These are phyloP conservation scores for Lasiurus cinereus DNA, from an alignment of 2,113 vertebrate species.

Conservation along the genomic window DNA sequence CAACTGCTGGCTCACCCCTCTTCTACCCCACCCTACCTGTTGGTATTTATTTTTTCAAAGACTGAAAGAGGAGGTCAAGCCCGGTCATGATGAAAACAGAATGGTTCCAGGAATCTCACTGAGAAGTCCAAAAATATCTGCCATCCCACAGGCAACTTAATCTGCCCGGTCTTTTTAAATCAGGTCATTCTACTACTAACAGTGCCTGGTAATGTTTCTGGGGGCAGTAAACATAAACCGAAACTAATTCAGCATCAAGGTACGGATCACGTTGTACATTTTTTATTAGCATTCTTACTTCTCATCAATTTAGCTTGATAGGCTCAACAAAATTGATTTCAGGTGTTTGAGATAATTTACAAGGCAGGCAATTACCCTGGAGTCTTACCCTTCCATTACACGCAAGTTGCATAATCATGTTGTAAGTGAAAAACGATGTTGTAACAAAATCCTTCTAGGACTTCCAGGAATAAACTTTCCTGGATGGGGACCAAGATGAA, in stretches of 20 bases:
- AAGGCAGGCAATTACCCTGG: constrained; percentile 32
- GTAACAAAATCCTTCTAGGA: constrained; percentile 76
- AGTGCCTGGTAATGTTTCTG: constrained; percentile 12
- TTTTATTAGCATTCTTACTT: constrained; percentile 5
- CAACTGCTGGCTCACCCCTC: background rate
- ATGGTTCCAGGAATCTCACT: constrained; percentile 79
- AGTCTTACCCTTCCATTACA: constrained; percentile 67
- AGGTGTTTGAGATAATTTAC: constrained; percentile 59
- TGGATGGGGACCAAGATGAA: constrained; percentile 65
- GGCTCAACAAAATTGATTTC: background rate
- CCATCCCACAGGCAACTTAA: constrained; percentile 65
- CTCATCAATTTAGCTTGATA: constrained; percentile 44
- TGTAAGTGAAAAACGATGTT: constrained; percentile 71
- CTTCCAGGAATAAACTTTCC: constrained; percentile 79
- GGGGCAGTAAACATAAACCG: background rate
- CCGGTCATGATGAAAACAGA: constrained; percentile 73
- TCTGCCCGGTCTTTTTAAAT: constrained; percentile 66
- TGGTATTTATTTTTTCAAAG: constrained; percentile 69
- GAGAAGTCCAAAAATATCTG: constrained; percentile 83
- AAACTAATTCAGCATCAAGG: constrained; percentile 3
- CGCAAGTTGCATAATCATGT: constrained; percentile 69
- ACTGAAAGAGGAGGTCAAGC: constrained; percentile 70
- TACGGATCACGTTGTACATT: background rate
- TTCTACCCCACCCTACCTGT: constrained; percentile 25
- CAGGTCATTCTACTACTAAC: constrained; percentile 63